Evolutionary conservation across 1,140 invertebrate species (phyloP).

Genomic region (Trachymyrmex cornetzi): DNA sequence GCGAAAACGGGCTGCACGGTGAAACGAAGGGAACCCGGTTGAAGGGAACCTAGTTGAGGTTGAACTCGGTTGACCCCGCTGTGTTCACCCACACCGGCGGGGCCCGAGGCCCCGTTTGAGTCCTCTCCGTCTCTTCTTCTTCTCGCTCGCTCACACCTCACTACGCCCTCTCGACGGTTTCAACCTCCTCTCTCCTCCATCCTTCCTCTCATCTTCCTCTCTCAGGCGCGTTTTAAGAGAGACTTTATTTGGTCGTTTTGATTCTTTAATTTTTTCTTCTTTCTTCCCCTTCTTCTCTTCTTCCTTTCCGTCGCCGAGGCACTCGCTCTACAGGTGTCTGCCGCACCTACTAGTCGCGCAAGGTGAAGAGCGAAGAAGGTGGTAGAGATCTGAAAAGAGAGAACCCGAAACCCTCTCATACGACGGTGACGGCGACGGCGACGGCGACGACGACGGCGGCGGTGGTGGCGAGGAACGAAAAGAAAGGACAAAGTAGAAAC

Average conservation of each 20-base stretch:
- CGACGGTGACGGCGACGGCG: not conserved
- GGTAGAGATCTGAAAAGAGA: conserved; percentile 44
- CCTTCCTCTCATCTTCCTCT: conserved; percentile 15
- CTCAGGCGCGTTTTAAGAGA: conserved; percentile 66
- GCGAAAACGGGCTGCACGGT: conserved; percentile 53
- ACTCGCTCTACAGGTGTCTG: conserved; percentile 78
- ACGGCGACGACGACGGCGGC: not conserved
- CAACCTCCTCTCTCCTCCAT: conserved; percentile 33
- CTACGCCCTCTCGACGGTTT: conserved; percentile 52
- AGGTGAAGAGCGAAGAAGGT: conserved; percentile 11
- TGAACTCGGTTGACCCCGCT: conserved; percentile 81
- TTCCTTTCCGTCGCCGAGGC: conserved; percentile 63
- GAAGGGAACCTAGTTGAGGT: conserved; percentile 72
- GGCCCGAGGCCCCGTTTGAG: conserved; percentile 74
- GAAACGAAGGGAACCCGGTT: conserved; percentile 63
- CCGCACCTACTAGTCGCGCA: conserved; percentile 72
- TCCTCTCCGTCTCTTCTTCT: conserved; percentile 67
- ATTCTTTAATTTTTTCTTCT: conserved; percentile 72
- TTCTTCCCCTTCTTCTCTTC: conserved; percentile 5
- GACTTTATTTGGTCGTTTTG: conserved; percentile 73
- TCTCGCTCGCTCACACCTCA: conserved; percentile 62
- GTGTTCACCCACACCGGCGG: conserved; percentile 80
- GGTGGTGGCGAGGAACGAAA: conserved; percentile 53
- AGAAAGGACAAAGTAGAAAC: conserved; percentile 74
- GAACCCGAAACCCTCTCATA: conserved; percentile 11